These are phyloP conservation scores for Allophyes oxyacanthae DNA, from an alignment of 2,888 invertebrate genomes.

Conservation along the genomic window DNA sequence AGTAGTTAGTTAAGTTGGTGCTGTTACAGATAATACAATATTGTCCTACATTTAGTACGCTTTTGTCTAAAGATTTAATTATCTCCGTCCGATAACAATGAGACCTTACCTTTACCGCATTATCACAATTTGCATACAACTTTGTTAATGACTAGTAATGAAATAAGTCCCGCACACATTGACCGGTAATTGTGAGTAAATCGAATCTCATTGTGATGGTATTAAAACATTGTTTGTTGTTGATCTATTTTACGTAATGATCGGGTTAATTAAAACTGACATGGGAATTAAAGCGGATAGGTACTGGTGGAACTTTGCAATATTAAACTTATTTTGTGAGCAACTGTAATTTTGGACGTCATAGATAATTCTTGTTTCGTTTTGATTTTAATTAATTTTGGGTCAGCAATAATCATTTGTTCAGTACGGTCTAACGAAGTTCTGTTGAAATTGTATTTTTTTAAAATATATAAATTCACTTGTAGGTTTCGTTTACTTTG, in stretches of 20 bases:
- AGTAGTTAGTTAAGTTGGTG: slow-evolving; percentile 1
- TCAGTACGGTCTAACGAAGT: too few species aligned
- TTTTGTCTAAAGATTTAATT: slow-evolving; percentile 44
- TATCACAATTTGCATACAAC: slow-evolving; percentile 45
- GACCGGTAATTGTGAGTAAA: slow-evolving; percentile 50
- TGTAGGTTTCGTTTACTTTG: too few species aligned
- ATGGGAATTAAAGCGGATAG: slow-evolving; percentile 24
- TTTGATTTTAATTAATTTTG: background rate
- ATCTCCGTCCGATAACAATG: slow-evolving; percentile 27
- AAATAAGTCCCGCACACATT: slow-evolving; percentile 51
- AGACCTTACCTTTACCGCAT: slow-evolving; percentile 28
- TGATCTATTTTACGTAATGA: slow-evolving; percentile 51
- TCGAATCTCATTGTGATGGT: slow-evolving; percentile 52
- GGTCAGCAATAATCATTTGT: too few species aligned
- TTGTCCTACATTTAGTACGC: slow-evolving; percentile 10
- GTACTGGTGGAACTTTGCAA: slow-evolving; percentile 10
- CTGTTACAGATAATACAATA: slow-evolving; percentile 18
- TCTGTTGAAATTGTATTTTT: too few species aligned
- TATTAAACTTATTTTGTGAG: slow-evolving; percentile 12
- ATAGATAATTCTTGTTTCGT: slow-evolving; percentile 1
- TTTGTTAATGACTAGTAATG: slow-evolving; percentile 55
- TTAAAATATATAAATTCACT: too few species aligned
- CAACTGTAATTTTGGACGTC: slow-evolving; percentile 1
- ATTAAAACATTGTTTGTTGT: slow-evolving; percentile 51
- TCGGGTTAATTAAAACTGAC: slow-evolving; percentile 49